Evolutionary conservation across 64 coral and sea anemone genomes (phyloP), one percentile per base, ranked within the genome.

Genomic region (Trachythela sp.): DNA sequence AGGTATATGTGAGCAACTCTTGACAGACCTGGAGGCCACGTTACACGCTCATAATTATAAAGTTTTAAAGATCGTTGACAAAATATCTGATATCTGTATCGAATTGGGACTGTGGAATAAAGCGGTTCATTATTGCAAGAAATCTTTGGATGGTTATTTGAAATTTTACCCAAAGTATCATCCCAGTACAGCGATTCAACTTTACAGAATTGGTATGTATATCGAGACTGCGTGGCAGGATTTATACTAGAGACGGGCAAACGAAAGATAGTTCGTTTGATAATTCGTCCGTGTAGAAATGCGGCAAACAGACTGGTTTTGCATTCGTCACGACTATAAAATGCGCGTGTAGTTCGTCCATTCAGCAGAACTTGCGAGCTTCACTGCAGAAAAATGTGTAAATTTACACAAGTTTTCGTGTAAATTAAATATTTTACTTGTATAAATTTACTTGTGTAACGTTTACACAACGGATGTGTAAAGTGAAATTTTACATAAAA

Each of bases 161-260:
- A 77, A n/a, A 2, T 93, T 85, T 43, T 95, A 93, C 77, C 93
- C 93, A 27, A 93, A 87, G 33, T 91, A 89, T 10, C 96, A 99
- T 72, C 96, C 96, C 37, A 87, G 71, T 85, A 85, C 90, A 71
- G 96, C 91, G 87, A 84, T 99, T 91, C 96, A 99, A 52, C 54
- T 95, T 83, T 99, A 91, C 60, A 90, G 93, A 93, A 99, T 99
- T 84, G 96, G 96, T 99, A 89, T 49, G 93, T 24, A 22, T 13
- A 41, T 33, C 39, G 32, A 50, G 11, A 18, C 8, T 31, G 14
- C 48, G 33, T 7, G 31, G 33, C 48, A 27, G 13, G 34, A 36
- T 39, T 68, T 38, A 36, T 30, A 86, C 13, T 11, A 70, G n/a
- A 36, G 30, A n/a, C n/a, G n/a, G n/a, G n/a, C n/a, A 70, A 72